Evolutionary conservation across 37 sponge, comb jelly and placozoan genomes (phyloP).

Genomic region (Agelas oroides): DNA sequence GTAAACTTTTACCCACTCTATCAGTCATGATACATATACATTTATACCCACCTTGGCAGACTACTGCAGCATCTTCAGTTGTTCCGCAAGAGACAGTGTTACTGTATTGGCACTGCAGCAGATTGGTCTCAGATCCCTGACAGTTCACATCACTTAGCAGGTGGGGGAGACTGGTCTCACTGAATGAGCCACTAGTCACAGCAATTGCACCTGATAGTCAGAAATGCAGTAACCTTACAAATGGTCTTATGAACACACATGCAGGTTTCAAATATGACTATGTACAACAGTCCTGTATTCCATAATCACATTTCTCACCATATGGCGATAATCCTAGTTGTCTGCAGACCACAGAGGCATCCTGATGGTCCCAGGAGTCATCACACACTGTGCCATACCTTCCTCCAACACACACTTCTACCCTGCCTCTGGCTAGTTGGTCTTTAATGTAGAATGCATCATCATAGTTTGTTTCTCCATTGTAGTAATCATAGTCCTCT

Average conservation of each 20-base stretch:
- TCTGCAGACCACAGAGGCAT: conserved; percentile 49
- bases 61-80: not conserved
- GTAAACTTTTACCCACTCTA: too few relatives aligned
- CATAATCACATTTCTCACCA: not conserved
- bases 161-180: not conserved
- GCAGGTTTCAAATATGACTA: too few relatives aligned
- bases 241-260: too few relatives aligned
- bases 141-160: conserved; percentile 33
- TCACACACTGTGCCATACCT: conserved; percentile 46
- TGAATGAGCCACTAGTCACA: not conserved
- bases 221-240: too few relatives aligned
- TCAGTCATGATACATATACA: too few relatives aligned
- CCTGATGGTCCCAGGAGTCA: conserved; percentile 35
- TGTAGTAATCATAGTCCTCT: not conserved
- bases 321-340: conserved; percentile 45
- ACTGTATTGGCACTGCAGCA: not conserved
- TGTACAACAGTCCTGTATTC: too few relatives aligned
- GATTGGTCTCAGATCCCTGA: conserved; percentile 13
- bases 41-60: conserved; percentile 12
- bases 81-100: not conserved
- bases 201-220: conserved; percentile 1
- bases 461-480: not conserved
- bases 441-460: conserved; percentile 7
- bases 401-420: conserved; percentile 42
- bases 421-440: conserved; percentile 23